phyloP scores from a whole-genome alignment of 2,888 invertebrate genomes.

The Pyralis farinalis region DNA sequence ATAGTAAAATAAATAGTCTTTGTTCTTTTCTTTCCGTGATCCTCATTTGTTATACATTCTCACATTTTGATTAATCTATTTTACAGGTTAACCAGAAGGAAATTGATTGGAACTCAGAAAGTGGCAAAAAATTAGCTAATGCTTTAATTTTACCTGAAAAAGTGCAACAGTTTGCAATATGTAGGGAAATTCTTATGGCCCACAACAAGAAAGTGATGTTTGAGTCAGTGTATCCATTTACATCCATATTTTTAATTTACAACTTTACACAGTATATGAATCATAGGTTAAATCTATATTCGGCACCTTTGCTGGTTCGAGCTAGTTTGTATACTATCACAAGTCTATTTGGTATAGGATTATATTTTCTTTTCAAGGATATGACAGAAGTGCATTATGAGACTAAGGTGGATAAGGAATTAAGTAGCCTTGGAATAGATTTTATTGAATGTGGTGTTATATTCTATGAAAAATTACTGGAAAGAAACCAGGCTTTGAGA shows the following conservation, averaged over 20 bases:
- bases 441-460: slow-evolving; percentile 87
- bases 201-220: slow-evolving; percentile 80
- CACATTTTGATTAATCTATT: no score
- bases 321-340: slow-evolving; percentile 75
- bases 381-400: slow-evolving; percentile 83
- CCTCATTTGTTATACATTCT: no score
- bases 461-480: slow-evolving; percentile 87
- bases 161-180: slow-evolving; percentile 90
- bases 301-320: slow-evolving; percentile 70
- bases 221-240: slow-evolving; percentile 76
- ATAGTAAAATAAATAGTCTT: no score
- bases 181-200: slow-evolving; percentile 85
- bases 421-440: slow-evolving; percentile 81
- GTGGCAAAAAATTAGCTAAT: slow-evolving; percentile 82
- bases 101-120: slow-evolving; percentile 84
- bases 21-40: no score
- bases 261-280: slow-evolving; percentile 76
- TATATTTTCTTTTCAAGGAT: slow-evolving; percentile 85
- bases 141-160: slow-evolving; percentile 88
- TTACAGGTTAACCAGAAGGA: slow-evolving; percentile 81
- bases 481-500: slow-evolving; percentile 87
- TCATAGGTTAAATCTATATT: slow-evolving; percentile 73
- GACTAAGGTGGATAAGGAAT: slow-evolving; percentile 79
- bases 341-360: slow-evolving; percentile 77
- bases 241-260: slow-evolving; percentile 73